Base-by-base conservation (phyloP, 2,113 vertebrate genomes). In the Oenanthe melanoleuca region DNA sequence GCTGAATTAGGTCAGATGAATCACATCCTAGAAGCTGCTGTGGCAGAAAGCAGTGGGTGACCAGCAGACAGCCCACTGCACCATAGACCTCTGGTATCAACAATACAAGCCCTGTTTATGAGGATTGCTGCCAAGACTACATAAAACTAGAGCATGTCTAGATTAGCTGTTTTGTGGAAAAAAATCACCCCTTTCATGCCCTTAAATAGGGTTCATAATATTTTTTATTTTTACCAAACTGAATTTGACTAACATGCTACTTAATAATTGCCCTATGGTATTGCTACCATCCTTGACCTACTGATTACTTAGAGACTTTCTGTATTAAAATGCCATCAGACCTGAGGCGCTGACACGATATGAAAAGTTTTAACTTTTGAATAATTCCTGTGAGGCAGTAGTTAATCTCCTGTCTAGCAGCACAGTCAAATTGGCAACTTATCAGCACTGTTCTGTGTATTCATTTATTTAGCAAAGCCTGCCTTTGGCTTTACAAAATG, bases 1-100 rank as follows among this genome's bases (percentile, higher is more conserved):
- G 40, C 52, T 94, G 91, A 93, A 90, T 78, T 80, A 86, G 80
- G 92, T 94, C 67, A 86, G 74, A 80, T 86, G 82, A 93, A 83
- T 94, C 94, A 95, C 63, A 44, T 44, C 67, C 67, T 66, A 93
- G 88, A 72, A 92, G 74, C 40, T 0, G 0, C 74, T 50, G 78
- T 91, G 85, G 85, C 91, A 94, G 71, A 75, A 77, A 92, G 82
- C 4, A 5, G 29, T 92, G 82, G 59, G 79, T 88, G 88, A 80
- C 50, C 59, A 57, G 63, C 79, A 86, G 74, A 53, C 66, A 86
- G 59, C 50, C 71, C 77, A 34, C n/a, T 22, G 69, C 65, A 70
- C 69, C 52, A 29, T 2, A 63, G 72, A 67, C 4, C 1, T 47
- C 75, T 88, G 80, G 80, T 9, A 29, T 73, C 57, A 88, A 81